Evolutionary conservation across 2,888 invertebrate genomes (phyloP).

Genomic region (Caenorhabditis virilis): DNA sequence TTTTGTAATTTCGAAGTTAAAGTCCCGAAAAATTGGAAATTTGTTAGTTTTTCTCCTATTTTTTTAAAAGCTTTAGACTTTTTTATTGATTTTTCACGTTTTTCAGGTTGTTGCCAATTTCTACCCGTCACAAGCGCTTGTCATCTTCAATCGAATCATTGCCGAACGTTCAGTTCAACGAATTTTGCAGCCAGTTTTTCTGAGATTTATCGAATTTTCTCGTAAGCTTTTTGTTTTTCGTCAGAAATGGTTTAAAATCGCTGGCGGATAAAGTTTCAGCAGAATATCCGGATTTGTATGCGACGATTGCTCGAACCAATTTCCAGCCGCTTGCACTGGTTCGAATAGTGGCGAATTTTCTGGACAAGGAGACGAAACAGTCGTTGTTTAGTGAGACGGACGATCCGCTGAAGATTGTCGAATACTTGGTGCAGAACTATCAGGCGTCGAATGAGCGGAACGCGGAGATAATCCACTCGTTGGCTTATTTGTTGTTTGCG

Average conservation of each 20-base stretch:
- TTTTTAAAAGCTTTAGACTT: no score
- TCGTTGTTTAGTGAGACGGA: constrained; percentile 11
- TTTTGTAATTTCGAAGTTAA: no score
- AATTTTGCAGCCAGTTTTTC: neutral
- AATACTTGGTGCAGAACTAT: constrained; percentile 16
- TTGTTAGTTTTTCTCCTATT: neutral
- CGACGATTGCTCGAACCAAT: constrained; percentile 16
- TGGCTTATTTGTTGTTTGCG: constrained; percentile 19
- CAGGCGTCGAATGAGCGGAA: constrained; percentile 4
- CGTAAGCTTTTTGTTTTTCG: constrained; percentile 1
- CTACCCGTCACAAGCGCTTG: neutral
- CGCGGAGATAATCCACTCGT: constrained; percentile 23
- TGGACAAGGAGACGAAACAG: constrained; percentile 25
- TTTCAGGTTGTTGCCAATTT: neutral
- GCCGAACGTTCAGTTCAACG: neutral
- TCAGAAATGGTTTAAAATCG: neutral
- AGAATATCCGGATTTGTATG: constrained; percentile 5
- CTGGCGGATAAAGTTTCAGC: neutral
- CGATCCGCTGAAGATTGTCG: constrained; percentile 23
- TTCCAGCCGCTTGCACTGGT: constrained; percentile 15
- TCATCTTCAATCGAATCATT: constrained; percentile 4
- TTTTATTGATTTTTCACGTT: no score
- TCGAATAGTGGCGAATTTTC: constrained; percentile 20
- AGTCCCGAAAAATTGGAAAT: neutral
- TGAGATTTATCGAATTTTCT: constrained; percentile 1